Base-by-base conservation (phyloP, 2,797 vertebrate species). In the Amniataba percoides region DNA sequence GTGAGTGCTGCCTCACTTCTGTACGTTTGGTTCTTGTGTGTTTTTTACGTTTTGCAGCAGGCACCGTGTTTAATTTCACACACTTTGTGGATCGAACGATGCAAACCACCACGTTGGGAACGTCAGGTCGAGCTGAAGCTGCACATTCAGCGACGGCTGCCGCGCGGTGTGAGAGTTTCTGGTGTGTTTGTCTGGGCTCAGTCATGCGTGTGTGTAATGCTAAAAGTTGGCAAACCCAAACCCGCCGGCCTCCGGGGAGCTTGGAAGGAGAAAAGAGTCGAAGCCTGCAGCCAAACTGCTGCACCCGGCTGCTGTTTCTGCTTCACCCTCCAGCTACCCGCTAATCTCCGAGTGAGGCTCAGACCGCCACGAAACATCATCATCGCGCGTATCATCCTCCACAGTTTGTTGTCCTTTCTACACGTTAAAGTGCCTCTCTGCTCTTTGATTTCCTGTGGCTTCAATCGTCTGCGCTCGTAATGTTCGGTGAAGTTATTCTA, bases 201-300 rank as follows among this genome's bases (percentile, higher is more conserved):
- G 42, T 34, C 65, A 7, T 69, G 65, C 80, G 61, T 71, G 40
- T 57, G 42, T 58, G 43, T 31, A 23, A 60, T 63, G 68, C 66
- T 58, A 2, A 36, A 34, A 72, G 62, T 43, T 78, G 66, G 77
- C 27, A 48, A 40, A 62, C 56, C 57, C 27, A 31, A 5, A 36
- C n/a, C 46, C 3, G n/a, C 19, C 36, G 31, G 16, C 53, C 79
- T 70, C 42, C 52, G 5, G 56, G 63, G 68, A 62, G 60, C 64
- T 74, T 55, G 60, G 69, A 63, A 27, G 45, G 40, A 59, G 53
- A 71, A 69, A 39, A 49, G 52, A 75, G 53, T 71, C 71, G 39
- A 15, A 10, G 57, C 67, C 67, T 77, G 62, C 61, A 74, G 74
- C 71, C 40, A 72, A 46, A 70, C 48, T 65, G 48, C 19, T 68